These are phyloP conservation scores for Choristoneura rosaceana DNA, from an alignment of 2,888 invertebrate species.

Conservation along the genomic window DNA sequence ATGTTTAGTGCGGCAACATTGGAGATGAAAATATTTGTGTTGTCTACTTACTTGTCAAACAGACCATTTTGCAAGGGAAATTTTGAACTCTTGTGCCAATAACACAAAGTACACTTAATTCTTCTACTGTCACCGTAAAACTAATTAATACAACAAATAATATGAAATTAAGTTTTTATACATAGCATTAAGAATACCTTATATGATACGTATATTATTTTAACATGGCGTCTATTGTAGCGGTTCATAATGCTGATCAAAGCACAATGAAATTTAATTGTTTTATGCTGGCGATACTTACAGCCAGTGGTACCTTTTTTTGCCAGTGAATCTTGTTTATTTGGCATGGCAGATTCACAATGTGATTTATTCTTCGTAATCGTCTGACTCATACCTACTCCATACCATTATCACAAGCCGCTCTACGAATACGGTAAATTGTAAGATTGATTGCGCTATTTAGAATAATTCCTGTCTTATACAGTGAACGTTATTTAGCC, in stretches of 20 bases:
- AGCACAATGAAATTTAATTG: not conserved
- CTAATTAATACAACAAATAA: conserved; percentile 10
- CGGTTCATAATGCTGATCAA: not conserved
- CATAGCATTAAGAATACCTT: not conserved
- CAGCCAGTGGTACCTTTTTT: not conserved
- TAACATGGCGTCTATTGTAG: not conserved
- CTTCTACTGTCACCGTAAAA: conserved; percentile 1
- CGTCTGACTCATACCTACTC: no score
- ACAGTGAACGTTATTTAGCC: no score
- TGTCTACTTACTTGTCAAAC: not conserved
- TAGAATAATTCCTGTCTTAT: no score
- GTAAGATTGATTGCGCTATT: no score
- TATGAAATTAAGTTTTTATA: conserved; percentile 16
- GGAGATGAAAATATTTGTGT: not conserved
- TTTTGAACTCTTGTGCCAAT: not conserved
- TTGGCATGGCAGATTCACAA: not conserved
- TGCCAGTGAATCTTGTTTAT: not conserved
- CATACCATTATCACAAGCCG: no score
- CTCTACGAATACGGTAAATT: no score
- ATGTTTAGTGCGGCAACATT: not conserved
- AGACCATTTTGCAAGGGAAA: not conserved
- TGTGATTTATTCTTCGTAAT: not conserved
- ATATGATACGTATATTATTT: conserved; percentile 5
- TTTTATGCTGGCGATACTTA: not conserved
- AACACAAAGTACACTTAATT: conserved; percentile 15